Percentiles rank a stretch among this genome's conserved stretches.
Conservation (phyloP, 2,113 vertebrate species). For the Siniperca chuatsi region DNA sequence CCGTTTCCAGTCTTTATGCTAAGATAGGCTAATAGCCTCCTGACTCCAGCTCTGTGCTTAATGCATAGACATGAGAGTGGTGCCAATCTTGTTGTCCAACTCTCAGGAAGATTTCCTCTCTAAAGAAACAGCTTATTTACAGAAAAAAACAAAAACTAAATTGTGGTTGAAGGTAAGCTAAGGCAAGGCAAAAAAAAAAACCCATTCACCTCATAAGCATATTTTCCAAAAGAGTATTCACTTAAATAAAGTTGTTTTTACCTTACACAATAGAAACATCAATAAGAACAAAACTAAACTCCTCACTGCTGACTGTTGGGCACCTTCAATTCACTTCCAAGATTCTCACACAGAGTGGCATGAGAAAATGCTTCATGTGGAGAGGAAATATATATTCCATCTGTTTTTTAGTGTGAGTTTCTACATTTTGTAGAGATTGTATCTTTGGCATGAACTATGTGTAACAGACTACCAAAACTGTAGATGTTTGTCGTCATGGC, state of each 20-base stretch:
- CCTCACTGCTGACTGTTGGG: neutral
- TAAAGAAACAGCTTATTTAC: neutral
- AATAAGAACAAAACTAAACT: neutral
- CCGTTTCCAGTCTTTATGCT: neutral
- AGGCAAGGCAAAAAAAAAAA: neutral
- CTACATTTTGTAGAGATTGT: slow-evolving; percentile 37
- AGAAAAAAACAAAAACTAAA: neutral
- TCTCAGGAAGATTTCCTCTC: neutral
- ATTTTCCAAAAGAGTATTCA: neutral
- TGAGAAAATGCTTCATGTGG: neutral
- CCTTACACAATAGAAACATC: neutral
- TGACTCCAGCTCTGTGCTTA: neutral
- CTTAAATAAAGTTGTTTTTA: neutral
- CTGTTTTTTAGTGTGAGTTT: slow-evolving; percentile 26
- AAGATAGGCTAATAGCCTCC: neutral
- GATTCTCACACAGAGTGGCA: neutral
- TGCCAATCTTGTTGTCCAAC: neutral
- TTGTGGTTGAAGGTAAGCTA: neutral
- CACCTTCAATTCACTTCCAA: neutral
- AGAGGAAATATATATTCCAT: slow-evolving; percentile 40
- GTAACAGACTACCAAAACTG: slow-evolving; percentile 33
- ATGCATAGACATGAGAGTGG: neutral
- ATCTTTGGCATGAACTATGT: slow-evolving; percentile 49
- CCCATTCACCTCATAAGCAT: neutral
- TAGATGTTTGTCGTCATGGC: slow-evolving; percentile 52